phyloP scores from a whole-genome alignment of 2,888 invertebrate genomes.

The Incurvaria masculella region DNA sequence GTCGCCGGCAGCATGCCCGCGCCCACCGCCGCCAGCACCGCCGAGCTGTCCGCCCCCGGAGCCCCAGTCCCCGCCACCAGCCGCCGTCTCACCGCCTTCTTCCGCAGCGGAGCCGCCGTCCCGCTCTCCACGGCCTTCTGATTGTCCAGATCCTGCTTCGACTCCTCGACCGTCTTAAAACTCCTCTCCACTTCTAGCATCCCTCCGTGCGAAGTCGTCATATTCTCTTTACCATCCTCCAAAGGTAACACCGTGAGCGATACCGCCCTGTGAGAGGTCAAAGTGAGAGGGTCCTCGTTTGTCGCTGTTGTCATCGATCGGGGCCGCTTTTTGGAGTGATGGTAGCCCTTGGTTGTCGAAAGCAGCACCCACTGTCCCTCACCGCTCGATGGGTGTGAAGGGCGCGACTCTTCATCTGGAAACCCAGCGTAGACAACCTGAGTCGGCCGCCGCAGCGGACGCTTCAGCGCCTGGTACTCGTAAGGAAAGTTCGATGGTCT shows the following conservation, averaged over 20 bases:
- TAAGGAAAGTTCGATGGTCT: slow-evolving; percentile 48
- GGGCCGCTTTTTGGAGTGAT: slow-evolving; percentile 49
- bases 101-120: slow-evolving; percentile 11
- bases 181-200: slow-evolving; percentile 71
- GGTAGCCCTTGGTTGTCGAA: slow-evolving; percentile 75
- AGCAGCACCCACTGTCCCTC: slow-evolving; percentile 77
- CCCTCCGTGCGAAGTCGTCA: slow-evolving; percentile 70
- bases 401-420: slow-evolving; percentile 44
- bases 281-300: slow-evolving; percentile 24
- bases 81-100: slow-evolving; percentile 28
- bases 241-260: slow-evolving; percentile 72
- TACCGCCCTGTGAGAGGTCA: slow-evolving; percentile 54
- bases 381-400: slow-evolving; percentile 60
- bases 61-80: slow-evolving; percentile 31
- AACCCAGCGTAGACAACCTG: slow-evolving; percentile 50
- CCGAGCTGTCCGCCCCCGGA: slow-evolving; percentile 51
- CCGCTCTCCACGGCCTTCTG: slow-evolving; percentile 27
- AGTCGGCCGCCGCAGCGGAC: slow-evolving; percentile 41
- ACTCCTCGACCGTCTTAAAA: slow-evolving; percentile 67
- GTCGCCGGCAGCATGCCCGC: slow-evolving; percentile 79
- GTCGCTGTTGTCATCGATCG: slow-evolving; percentile 31
- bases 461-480: slow-evolving; percentile 42
- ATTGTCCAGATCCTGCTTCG: slow-evolving; percentile 40
- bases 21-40: slow-evolving; percentile 69
- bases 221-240: slow-evolving; percentile 58